Conservation (phyloP, 1,140 invertebrate species). For the Saccostrea cuccullata region DNA sequence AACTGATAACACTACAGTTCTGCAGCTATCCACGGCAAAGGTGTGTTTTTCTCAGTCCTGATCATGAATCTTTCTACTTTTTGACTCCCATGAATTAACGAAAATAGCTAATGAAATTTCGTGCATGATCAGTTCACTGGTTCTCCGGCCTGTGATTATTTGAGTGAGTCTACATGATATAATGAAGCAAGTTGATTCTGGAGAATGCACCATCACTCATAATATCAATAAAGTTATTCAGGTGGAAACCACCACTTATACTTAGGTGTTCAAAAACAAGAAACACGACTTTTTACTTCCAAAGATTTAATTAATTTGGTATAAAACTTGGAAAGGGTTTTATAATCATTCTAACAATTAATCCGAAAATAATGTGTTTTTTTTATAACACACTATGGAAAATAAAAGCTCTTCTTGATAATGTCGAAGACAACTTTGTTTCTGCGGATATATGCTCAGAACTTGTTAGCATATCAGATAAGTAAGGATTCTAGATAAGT, state of each 20-base stretch:
- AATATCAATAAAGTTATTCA: background rate
- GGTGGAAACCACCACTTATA: background rate
- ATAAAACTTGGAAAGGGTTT: background rate
- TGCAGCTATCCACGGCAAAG: background rate
- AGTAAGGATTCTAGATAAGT: background rate
- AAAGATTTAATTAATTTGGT: background rate
- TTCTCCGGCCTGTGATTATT: background rate
- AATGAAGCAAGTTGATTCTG: background rate
- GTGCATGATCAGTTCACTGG: background rate
- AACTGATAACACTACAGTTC: too few species aligned
- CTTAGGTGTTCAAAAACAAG: background rate
- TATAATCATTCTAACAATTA: background rate
- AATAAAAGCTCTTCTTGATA: background rate
- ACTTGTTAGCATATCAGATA: background rate
- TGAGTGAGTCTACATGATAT: background rate
- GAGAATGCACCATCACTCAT: background rate
- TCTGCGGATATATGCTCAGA: background rate
- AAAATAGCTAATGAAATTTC: background rate
- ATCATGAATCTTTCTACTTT: background rate
- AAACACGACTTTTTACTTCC: slow-evolving; percentile 30
- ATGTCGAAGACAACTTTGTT: background rate
- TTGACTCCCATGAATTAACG: background rate
- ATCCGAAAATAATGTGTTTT: background rate
- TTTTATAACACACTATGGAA: background rate
- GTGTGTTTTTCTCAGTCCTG: too few species aligned